Evolutionary conservation across 1,140 invertebrate species (phyloP).

Genomic region (Cotesia typhae): DNA sequence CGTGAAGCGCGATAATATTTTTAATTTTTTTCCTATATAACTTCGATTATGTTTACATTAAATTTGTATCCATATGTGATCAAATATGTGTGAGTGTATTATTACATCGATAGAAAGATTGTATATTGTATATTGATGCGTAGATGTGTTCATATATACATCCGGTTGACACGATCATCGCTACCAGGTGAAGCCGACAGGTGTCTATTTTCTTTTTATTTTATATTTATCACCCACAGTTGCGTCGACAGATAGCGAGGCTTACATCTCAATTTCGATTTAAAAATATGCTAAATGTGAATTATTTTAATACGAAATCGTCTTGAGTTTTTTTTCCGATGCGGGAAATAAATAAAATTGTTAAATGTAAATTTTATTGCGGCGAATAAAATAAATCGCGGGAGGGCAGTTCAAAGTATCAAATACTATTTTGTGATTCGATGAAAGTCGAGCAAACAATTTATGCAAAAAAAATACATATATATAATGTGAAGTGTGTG

Average conservation of each 20-base stretch:
- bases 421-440: too few relatives aligned
- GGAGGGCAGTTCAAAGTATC: too few relatives aligned
- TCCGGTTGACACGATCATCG: constrained; percentile 15
- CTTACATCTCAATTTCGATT: background rate
- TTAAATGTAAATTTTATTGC: too few relatives aligned
- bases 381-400: too few relatives aligned
- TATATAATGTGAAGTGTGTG: too few relatives aligned
- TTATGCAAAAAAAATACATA: too few relatives aligned
- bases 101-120: background rate
- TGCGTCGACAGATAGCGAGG: background rate
- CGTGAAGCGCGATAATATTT: constrained; percentile 38
- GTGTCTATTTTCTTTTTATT: constrained; percentile 14
- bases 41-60: constrained; percentile 14
- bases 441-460: too few relatives aligned
- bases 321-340: too few relatives aligned
- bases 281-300: too few relatives aligned
- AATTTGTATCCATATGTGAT: background rate
- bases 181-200: constrained; percentile 16
- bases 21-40: constrained; percentile 3
- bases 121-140: constrained; percentile 1
- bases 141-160: background rate
- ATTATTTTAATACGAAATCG: too few relatives aligned
- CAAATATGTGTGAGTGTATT: background rate
- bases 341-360: too few relatives aligned
- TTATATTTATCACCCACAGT: constrained; percentile 8